Evolutionary conservation across 1,140 invertebrate genomes (phyloP).

Genomic region (Polypedilum vanderplanki): DNA sequence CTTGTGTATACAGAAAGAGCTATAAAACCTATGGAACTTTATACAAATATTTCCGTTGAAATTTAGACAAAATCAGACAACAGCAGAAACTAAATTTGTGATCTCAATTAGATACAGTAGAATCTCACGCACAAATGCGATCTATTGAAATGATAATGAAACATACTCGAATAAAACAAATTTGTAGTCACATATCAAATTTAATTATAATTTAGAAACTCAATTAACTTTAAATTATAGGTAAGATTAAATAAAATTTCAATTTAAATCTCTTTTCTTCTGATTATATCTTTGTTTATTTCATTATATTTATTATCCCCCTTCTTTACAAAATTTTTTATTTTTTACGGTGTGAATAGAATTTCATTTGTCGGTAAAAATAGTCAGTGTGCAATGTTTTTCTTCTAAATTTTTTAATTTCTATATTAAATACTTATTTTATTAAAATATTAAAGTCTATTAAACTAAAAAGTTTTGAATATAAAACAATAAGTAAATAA

Average conservation of each 20-base stretch:
- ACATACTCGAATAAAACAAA: not conserved
- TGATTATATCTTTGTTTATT: too few relatives aligned
- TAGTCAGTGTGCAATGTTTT: too few relatives aligned
- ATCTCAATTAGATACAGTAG: not conserved
- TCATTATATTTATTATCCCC: not conserved
- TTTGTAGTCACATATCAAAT: not conserved
- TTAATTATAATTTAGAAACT: not conserved
- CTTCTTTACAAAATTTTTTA: too few relatives aligned
- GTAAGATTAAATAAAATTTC: not conserved
- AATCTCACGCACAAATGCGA: not conserved
- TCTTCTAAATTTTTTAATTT: too few relatives aligned
- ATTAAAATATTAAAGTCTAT: too few relatives aligned
- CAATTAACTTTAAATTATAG: not conserved
- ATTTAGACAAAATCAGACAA: constrained; percentile 32
- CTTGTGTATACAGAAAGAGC: constrained; percentile 56
- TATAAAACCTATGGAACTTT: constrained; percentile 49
- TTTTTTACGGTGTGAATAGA: too few relatives aligned
- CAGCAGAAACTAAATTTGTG: not conserved
- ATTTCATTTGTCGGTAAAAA: too few relatives aligned
- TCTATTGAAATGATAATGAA: not conserved
- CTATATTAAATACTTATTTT: too few relatives aligned
- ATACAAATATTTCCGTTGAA: constrained; percentile 54
- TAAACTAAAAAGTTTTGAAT: too few relatives aligned
- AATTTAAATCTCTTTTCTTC: not conserved
- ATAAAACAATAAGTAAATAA: too few relatives aligned